These are phyloP conservation scores for Prionace glauca DNA, from an alignment of 2,797 vertebrate genomes.

Conservation along the genomic window DNA sequence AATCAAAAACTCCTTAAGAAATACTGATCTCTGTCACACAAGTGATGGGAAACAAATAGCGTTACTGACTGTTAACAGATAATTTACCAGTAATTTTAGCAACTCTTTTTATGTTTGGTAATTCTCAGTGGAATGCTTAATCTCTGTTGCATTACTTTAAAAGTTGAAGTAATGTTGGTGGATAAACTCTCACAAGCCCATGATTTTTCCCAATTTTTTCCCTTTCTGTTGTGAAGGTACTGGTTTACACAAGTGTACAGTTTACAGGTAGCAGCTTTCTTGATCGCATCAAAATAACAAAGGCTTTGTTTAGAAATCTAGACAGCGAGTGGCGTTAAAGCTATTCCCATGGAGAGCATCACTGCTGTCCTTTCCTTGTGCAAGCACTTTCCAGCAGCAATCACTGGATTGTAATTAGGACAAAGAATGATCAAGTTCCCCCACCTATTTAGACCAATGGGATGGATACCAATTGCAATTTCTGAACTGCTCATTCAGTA, in stretches of 20 bases:
- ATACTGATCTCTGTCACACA: neutral
- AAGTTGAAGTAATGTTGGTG: neutral
- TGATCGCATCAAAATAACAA: neutral
- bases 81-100: neutral
- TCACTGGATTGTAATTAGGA: neutral
- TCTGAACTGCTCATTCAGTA: neutral
- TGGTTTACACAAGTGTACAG: neutral
- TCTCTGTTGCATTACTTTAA: neutral
- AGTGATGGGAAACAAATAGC: neutral
- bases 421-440: neutral
- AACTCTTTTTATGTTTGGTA: neutral
- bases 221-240: neutral
- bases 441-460: neutral
- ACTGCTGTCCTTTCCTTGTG: neutral
- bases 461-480: neutral
- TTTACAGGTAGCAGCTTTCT: neutral
- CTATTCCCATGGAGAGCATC: neutral
- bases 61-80: neutral
- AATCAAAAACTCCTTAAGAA: neutral
- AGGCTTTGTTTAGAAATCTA: neutral
- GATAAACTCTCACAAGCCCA: neutral
- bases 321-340: neutral
- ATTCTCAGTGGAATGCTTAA: neutral
- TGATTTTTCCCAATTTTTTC: neutral
- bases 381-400: neutral